phyloP scores from a whole-genome alignment of 2,888 invertebrate species.

The Hedya salicella region DNA sequence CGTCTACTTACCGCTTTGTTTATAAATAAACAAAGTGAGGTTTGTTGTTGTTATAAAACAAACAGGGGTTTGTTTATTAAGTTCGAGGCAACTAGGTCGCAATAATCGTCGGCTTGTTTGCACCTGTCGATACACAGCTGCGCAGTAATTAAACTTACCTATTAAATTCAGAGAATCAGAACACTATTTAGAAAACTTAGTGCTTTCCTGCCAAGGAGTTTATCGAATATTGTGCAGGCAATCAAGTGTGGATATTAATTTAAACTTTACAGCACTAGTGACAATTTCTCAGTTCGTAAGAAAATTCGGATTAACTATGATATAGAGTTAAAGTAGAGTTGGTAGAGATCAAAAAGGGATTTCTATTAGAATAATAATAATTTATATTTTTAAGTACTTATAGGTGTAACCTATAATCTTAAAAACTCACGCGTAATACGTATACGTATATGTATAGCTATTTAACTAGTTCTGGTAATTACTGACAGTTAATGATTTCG shows the following conservation, averaged over 20 bases:
- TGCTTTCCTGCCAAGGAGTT: background rate
- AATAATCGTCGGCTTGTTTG: slow-evolving; percentile 48
- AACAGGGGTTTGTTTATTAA: slow-evolving; percentile 45
- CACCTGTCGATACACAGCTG: slow-evolving; percentile 51
- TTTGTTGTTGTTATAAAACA: slow-evolving; percentile 45
- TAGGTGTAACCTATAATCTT: no score
- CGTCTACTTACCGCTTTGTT: slow-evolving; percentile 40
- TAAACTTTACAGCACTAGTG: background rate
- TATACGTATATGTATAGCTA: no score
- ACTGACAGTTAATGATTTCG: no score
- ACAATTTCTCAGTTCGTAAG: no score
- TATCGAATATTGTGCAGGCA: background rate
- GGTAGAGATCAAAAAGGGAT: no score
- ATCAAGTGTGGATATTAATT: no score
- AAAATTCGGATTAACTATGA: no score
- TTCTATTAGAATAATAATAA: no score
- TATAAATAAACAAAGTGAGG: slow-evolving; percentile 41
- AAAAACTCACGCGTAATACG: no score
- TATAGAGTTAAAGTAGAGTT: no score
- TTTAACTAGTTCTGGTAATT: no score
- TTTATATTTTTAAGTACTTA: no score
- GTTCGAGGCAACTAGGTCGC: slow-evolving; percentile 41
- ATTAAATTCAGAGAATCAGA: slow-evolving; percentile 14
- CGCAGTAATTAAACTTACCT: slow-evolving; percentile 44
- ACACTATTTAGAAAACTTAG: slow-evolving; percentile 12